These are phyloP conservation scores for Tenthredo amoena DNA, from an alignment of 2,888 invertebrate species.

Conservation along the genomic window DNA sequence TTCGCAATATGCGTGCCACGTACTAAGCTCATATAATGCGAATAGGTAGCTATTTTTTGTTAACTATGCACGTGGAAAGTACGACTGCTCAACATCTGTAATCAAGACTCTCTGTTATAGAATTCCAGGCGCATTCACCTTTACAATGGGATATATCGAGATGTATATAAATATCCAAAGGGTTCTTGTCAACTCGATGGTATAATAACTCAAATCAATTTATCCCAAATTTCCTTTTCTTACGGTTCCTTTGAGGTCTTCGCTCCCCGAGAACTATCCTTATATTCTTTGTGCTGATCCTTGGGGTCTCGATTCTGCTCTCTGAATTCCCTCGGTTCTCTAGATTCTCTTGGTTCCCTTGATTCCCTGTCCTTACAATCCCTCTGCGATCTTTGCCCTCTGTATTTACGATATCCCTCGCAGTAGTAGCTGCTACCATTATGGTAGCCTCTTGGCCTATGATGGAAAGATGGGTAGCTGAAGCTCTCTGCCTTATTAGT, in stretches of 20 bases:
- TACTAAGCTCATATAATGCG: conserved; percentile 38
- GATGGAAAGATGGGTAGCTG: conserved; percentile 68
- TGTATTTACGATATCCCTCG: conserved; percentile 70
- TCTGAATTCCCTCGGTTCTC: conserved; percentile 55
- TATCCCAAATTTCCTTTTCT: background rate
- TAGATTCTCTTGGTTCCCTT: conserved; percentile 60
- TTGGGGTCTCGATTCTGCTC: conserved; percentile 60
- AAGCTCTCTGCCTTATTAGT: conserved; percentile 63
- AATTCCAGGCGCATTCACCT: conserved; percentile 34
- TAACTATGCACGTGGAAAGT: conserved; percentile 17
- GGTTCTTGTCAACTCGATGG: background rate
- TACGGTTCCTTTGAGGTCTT: conserved; percentile 49
- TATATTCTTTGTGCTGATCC: conserved; percentile 61
- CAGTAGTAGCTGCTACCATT: conserved; percentile 65
- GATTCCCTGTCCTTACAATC: conserved; percentile 67
- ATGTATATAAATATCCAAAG: conserved; percentile 24
- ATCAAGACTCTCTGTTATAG: conserved; percentile 16
- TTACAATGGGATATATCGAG: conserved; percentile 7
- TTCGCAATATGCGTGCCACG: conserved; percentile 9
- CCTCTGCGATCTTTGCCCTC: conserved; percentile 70
- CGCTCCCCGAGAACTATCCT: conserved; percentile 52
- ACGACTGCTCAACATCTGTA: conserved; percentile 9
- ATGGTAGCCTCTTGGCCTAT: conserved; percentile 67
- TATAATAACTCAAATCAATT: conserved; percentile 14
- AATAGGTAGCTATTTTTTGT: conserved; percentile 22